A percentile compares a stretch with the other conserved stretches of the same genome.
Evolutionary conservation across 2,113 vertebrate genomes (phyloP).

Genomic region (Pseudorectes ferrugineus): DNA sequence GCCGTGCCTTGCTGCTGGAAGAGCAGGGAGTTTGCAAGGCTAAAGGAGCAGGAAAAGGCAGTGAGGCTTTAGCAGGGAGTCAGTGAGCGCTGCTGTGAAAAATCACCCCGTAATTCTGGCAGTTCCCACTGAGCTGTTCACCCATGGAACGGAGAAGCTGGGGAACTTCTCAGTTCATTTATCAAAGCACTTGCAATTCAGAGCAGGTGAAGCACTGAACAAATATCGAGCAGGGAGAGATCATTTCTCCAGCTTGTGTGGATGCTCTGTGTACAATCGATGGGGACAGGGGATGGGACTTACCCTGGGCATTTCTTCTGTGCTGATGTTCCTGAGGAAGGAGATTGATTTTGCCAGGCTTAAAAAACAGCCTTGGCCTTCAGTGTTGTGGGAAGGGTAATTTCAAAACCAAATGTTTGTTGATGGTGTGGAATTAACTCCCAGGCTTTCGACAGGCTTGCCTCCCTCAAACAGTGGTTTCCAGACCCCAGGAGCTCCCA

Average conservation of each 20-base stretch:
- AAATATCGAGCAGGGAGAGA: accelerated
- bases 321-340: background rate
- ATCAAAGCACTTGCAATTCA: background rate
- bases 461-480: background rate
- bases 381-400: background rate
- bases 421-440: background rate
- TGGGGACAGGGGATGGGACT: background rate
- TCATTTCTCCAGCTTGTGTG: background rate
- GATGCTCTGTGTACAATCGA: accelerated
- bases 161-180: background rate
- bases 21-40: background rate
- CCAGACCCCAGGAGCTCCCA: background rate
- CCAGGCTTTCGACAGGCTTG: accelerated
- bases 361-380: background rate
- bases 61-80: background rate
- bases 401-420: background rate
- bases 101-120: background rate
- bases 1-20: background rate
- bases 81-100: background rate
- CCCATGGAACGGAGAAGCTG: background rate
- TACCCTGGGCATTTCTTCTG: background rate
- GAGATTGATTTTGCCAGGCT: background rate
- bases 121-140: background rate
- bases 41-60: background rate
- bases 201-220: background rate